Conservation (phyloP, 2,797 vertebrate species). For the Hephaestus fuliginosus region DNA sequence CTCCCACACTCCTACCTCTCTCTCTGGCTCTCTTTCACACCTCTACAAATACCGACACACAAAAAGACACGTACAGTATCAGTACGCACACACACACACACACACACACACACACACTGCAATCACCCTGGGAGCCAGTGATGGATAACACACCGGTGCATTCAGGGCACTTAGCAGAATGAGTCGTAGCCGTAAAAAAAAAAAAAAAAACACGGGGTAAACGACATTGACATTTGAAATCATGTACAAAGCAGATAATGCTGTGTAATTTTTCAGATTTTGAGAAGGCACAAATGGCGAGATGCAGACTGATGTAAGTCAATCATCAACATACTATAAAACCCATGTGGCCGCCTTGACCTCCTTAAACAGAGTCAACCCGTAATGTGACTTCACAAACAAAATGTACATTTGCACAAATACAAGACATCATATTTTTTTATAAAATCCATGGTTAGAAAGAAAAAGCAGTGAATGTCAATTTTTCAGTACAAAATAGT, state of each 20-base stretch:
- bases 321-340: background rate
- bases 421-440: background rate
- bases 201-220: slow-evolving; percentile 48
- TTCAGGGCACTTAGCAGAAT: slow-evolving; percentile 54
- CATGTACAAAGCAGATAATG: slow-evolving; percentile 17
- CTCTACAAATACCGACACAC: slow-evolving; percentile 35
- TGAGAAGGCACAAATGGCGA: background rate
- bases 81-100: slow-evolving; percentile 37
- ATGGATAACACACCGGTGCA: slow-evolving; percentile 68
- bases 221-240: slow-evolving; percentile 44
- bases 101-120: slow-evolving; percentile 37
- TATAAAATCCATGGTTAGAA: too few relatives aligned
- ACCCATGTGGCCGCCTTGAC: background rate
- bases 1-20: slow-evolving; percentile 35
- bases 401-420: background rate
- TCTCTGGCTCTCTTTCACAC: slow-evolving; percentile 41
- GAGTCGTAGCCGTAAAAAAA: slow-evolving; percentile 31
- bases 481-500: too few relatives aligned
- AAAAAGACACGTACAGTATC: slow-evolving; percentile 32
- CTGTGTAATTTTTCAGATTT: background rate
- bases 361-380: background rate
- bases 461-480: too few relatives aligned
- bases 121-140: slow-evolving; percentile 66
- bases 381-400: background rate
- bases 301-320: background rate